A percentile compares a stretch with the other conserved stretches of the same genome.
Evolutionary conservation across 2,113 vertebrate species (phyloP).

Genomic region (Plestiodon gilberti): DNA sequence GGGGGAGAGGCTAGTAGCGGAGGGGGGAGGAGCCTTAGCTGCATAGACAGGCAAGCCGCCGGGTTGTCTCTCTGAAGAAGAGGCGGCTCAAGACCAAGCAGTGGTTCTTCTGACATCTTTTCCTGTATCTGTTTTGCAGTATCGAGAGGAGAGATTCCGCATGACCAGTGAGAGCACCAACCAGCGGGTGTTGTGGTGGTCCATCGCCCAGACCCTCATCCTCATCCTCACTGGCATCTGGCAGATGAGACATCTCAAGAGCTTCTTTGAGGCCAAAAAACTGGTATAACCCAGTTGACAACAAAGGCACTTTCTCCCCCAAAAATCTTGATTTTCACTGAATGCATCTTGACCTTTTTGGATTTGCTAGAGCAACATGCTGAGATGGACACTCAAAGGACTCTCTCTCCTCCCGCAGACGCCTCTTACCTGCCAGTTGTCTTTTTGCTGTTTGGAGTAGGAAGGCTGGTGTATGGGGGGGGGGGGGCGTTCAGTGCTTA

Average conservation of each 20-base stretch:
- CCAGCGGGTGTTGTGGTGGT: conserved; percentile 97
- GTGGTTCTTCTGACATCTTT: not conserved
- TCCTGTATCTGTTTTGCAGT: conserved; percentile 70
- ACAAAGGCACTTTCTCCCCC: not conserved
- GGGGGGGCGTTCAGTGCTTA: not conserved
- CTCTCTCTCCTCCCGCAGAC: not conserved
- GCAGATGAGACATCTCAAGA: conserved; percentile 97
- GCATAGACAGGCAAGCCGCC: not conserved
- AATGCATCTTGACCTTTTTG: not conserved
- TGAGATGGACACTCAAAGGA: not conserved
- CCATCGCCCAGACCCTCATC: conserved; percentile 93
- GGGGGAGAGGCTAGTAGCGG: not conserved
- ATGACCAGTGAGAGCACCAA: conserved; percentile 97
- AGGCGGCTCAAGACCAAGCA: too few relatives aligned
- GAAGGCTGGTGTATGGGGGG: not conserved
- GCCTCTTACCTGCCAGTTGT: rapidly evolving
- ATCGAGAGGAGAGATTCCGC: conserved; percentile 92
- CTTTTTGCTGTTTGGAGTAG: not conserved
- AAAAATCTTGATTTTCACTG: not conserved
- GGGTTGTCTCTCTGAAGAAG: too few relatives aligned
- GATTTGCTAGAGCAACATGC: not conserved
- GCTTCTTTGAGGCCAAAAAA: conserved; percentile 97
- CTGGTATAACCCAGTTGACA: conserved; percentile 78
- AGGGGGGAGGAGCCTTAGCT: not conserved
- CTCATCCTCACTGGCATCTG: conserved; percentile 93